Conservation (phyloP, 2,797 vertebrate species). For the Eulemur mongoz region DNA sequence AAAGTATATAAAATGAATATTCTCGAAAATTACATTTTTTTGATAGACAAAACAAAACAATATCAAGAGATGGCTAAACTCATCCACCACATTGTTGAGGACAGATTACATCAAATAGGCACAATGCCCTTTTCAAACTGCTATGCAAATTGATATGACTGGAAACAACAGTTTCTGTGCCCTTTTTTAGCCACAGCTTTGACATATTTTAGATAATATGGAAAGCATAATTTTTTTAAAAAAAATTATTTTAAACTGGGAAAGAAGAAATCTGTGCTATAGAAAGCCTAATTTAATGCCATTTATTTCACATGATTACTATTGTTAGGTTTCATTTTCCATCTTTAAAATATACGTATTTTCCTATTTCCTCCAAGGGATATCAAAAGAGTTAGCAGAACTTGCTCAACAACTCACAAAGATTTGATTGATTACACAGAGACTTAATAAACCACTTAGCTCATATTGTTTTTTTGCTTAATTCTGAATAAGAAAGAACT, state of each 20-base stretch:
- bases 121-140: slow-evolving; percentile 51
- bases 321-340: not conserved
- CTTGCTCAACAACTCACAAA: not conserved
- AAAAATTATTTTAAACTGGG: not conserved
- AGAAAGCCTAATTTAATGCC: not conserved
- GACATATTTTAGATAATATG: slow-evolving; percentile 30
- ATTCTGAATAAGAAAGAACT: not conserved
- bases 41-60: not conserved
- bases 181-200: slow-evolving; percentile 5
- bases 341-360: not conserved
- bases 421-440: not conserved
- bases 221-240: not conserved
- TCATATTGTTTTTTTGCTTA: not conserved
- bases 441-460: not conserved
- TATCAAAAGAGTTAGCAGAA: not conserved
- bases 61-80: slow-evolving; percentile 13
- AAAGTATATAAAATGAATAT: slow-evolving; percentile 53
- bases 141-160: slow-evolving; percentile 31
- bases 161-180: slow-evolving; percentile 39
- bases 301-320: slow-evolving; percentile 15
- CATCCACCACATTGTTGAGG: slow-evolving; percentile 35
- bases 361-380: not conserved
- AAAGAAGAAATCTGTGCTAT: not conserved
- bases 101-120: slow-evolving; percentile 38
- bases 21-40: slow-evolving; percentile 48